A percentile compares a stretch with the other conserved stretches of the same genome.
phyloP scores from a whole-genome alignment of 53 echinoderm and acorn worm genomes.

The Holothuria scabra region DNA sequence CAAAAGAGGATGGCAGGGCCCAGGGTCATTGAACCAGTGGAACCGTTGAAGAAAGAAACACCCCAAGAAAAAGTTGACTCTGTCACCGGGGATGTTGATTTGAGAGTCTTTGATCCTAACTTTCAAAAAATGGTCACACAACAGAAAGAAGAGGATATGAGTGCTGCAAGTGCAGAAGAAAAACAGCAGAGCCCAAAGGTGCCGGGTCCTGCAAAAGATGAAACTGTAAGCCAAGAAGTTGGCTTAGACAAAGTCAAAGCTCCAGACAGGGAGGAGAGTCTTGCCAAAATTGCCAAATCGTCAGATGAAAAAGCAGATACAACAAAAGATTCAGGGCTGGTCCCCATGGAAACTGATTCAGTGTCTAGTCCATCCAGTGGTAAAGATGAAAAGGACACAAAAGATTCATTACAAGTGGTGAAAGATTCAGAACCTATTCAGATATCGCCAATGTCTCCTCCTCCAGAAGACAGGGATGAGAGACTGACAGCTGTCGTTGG shows the following conservation, averaged over 20 bases:
- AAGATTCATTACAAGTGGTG: no score
- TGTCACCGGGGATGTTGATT: conserved; percentile 64
- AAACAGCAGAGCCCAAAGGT: no score
- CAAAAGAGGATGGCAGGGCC: conserved; percentile 55
- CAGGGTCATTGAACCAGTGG: neutral
- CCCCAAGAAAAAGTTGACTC: conserved; percentile 7
- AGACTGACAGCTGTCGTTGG: conserved; percentile 25
- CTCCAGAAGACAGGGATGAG: conserved; percentile 36
- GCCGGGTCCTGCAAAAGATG: no score
- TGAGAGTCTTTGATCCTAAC: conserved; percentile 63
- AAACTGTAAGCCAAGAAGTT: no score
- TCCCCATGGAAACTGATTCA: no score
- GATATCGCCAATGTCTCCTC: conserved; percentile 25
- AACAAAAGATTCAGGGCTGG: no score
- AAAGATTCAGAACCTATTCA: neutral
- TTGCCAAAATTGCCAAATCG: no score
- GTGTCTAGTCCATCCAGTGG: neutral
- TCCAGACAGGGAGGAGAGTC: neutral
- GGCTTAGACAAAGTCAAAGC: neutral
- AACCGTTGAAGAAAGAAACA: neutral
- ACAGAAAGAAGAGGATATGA: conserved; percentile 3
- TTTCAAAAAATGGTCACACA: conserved; percentile 33
- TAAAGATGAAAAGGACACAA: neutral
- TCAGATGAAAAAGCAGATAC: no score
- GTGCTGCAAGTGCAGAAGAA: neutral